These are phyloP conservation scores for Stenichneumon culpator DNA, from an alignment of 2,888 invertebrate species.

Conservation along the genomic window DNA sequence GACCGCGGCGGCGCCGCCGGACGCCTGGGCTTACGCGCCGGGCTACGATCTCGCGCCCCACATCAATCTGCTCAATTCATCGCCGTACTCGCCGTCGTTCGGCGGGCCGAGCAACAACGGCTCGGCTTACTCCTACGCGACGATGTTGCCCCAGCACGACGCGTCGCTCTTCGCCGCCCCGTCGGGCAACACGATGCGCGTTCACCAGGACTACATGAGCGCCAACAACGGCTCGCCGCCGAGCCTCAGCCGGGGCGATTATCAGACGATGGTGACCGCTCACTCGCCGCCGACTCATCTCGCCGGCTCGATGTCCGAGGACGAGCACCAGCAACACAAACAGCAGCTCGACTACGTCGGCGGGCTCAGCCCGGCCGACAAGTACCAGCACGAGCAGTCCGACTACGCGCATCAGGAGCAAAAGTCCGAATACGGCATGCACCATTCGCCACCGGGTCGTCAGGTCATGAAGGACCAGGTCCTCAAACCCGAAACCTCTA, in stretches of 20 bases:
- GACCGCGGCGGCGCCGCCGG: constrained; percentile 88
- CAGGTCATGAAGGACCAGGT: constrained; percentile 85
- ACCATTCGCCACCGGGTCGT: constrained; percentile 77
- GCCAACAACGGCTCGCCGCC: constrained; percentile 89
- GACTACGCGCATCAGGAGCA: constrained; percentile 86
- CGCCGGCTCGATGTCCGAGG: constrained; percentile 81
- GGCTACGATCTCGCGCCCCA: constrained; percentile 93
- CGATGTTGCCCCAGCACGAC: constrained; percentile 91
- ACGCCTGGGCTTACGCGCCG: constrained; percentile 93
- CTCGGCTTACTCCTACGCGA: constrained; percentile 83
- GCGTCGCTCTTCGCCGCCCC: constrained; percentile 89
- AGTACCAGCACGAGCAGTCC: constrained; percentile 88
- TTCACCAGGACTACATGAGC: constrained; percentile 89
- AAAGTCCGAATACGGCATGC: constrained; percentile 80
- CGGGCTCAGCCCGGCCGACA: constrained; percentile 84
- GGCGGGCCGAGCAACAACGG: constrained; percentile 81
- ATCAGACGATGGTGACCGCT: constrained; percentile 81
- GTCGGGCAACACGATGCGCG: constrained; percentile 85
- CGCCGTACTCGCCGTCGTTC: constrained; percentile 89
- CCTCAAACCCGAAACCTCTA: constrained; percentile 87
- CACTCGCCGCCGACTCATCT: constrained; percentile 82
- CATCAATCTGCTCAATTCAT: constrained; percentile 90
- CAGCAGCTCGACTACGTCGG: constrained; percentile 80
- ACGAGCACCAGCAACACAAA: constrained; percentile 80
- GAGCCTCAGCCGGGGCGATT: constrained; percentile 85